Conservation (phyloP, 2,888 invertebrate genomes). For the Mythimna lalbum region DNA sequence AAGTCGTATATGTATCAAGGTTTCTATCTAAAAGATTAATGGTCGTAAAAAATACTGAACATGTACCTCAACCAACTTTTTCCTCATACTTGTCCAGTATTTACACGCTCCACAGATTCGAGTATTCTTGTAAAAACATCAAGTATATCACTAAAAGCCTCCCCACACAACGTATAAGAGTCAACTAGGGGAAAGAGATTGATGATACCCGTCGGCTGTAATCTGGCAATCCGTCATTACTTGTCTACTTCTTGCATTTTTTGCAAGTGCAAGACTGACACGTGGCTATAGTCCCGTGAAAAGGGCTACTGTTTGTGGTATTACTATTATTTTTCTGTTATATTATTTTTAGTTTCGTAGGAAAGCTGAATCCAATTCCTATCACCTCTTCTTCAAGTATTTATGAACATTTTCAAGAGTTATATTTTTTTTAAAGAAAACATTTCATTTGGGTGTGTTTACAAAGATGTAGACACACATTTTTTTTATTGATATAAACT, state of each 20-base stretch:
- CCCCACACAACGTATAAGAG: slow-evolving; percentile 52
- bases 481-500: too few relatives aligned
- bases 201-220: slow-evolving; percentile 57
- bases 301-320: slow-evolving; percentile 6
- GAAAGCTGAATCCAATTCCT: not conserved
- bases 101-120: slow-evolving; percentile 42
- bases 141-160: slow-evolving; percentile 57
- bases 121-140: slow-evolving; percentile 48
- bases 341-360: not conserved
- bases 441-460: too few relatives aligned
- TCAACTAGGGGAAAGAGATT: slow-evolving; percentile 57
- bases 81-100: slow-evolving; percentile 35
- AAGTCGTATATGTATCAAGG: too few relatives aligned
- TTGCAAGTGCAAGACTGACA: slow-evolving; percentile 53
- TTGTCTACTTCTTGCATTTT: slow-evolving; percentile 53
- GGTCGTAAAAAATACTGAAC: not conserved
- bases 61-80: not conserved
- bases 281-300: slow-evolving; percentile 31
- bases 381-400: not conserved
- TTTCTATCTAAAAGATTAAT: not conserved
- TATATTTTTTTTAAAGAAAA: too few relatives aligned
- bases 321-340: not conserved
- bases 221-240: slow-evolving; percentile 63
- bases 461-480: too few relatives aligned
- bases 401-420: not conserved